phyloP scores from a whole-genome alignment of 2,797 vertebrate species.

The Dermochelys coriacea region DNA sequence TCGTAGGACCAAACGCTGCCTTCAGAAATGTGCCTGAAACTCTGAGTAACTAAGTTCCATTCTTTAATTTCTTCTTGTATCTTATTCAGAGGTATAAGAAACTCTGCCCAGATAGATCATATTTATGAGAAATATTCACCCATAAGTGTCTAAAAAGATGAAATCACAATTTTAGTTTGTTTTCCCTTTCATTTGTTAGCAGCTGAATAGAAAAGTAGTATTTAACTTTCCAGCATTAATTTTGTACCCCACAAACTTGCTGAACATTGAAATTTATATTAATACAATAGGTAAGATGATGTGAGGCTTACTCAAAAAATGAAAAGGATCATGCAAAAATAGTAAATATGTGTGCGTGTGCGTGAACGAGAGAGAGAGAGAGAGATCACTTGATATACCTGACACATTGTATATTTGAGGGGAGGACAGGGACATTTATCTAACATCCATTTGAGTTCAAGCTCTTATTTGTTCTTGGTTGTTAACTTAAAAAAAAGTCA shows the following conservation, averaged over 20 bases:
- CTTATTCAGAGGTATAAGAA: background rate
- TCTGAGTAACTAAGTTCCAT: background rate
- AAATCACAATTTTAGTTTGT: background rate
- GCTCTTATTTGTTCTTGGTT: background rate
- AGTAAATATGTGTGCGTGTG: fast-evolving
- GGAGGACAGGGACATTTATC: background rate
- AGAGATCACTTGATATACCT: background rate
- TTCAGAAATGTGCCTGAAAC: background rate
- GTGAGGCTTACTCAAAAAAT: fast-evolving
- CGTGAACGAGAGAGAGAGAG: no score
- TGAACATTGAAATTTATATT: background rate
- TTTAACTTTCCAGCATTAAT: background rate
- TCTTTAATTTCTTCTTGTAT: background rate
- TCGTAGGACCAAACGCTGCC: background rate
- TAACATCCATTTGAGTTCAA: background rate
- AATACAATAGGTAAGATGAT: background rate
- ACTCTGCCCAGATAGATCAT: background rate
- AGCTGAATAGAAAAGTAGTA: background rate
- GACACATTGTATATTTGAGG: no score
- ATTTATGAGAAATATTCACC: background rate
- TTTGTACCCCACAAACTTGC: background rate
- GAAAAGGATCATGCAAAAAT: background rate
- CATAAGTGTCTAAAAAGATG: background rate
- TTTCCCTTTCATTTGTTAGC: background rate
- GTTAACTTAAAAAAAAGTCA: fast-evolving